Evolutionary conservation across 2,888 invertebrate genomes (phyloP), one percentile per base, ranked within the genome.

Genomic region (Ochropleura plecta): DNA sequence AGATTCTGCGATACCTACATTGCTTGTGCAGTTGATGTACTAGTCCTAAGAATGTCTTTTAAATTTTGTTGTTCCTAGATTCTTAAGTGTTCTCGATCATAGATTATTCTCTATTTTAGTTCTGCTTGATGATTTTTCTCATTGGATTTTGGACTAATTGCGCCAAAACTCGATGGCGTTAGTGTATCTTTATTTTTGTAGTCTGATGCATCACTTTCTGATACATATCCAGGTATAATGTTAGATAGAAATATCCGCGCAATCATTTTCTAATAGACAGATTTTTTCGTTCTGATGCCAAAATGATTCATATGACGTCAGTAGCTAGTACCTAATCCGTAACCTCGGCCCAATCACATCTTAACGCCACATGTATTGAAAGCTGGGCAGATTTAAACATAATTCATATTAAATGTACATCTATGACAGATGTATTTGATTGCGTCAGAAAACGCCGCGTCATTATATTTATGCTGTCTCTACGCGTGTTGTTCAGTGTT

Each of bases 371-470:
- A 82, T 86, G 81, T 87, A 78, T 74, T 79, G 82, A 79, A 78
- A 79, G 75, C 75, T 70, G 63, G 62, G 62, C 81, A 80, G 81
- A 87, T 82, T 85, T 82, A 74, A 82, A 81, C 74, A 81, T 83
- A 85, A 80, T 78, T 87, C 55, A 81, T 73, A 85, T 78, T 80
- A 82, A 83, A 86, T 82, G 60, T 78, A 81, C 75, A 73, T 72
- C 46, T 76, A 76, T 82, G 85, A 87, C 87, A 86, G 76, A 77
- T 83, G 81, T 80, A 77, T 78, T 86, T 82, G 82, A 81, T 84
- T 86, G 75, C 77, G 78, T 70, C 67, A 85, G 78, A 73, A 78
- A 74, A 63, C 10, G 68, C 65, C 18, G 46, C 63, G 71, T 76
- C 76, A 69, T 66, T 71, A 53, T 62, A 65, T 82, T 73, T 63